Evolutionary conservation across 2,797 vertebrate genomes (phyloP), one percentile per base, ranked within the genome.

Genomic region (Masticophis lateralis): DNA sequence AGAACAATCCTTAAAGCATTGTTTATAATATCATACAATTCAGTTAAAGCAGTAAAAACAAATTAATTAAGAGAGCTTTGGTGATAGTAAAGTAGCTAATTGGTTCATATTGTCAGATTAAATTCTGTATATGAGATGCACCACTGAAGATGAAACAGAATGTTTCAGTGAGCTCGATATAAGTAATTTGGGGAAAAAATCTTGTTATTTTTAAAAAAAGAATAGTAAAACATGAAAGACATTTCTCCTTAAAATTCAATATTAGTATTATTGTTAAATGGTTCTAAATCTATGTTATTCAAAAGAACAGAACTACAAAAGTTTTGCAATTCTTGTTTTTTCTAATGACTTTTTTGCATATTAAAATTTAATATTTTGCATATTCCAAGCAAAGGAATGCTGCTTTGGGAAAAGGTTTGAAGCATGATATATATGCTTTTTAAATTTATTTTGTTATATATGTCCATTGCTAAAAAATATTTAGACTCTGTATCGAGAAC

Each of bases 1-100:
- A 94, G 94, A 47, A 20, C 94, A 94, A 95, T 92, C 51, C 90
- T 95, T 95, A 91, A 55, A 94, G 59, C 55, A 95, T 69, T 90
- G 79, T 5, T 92, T 92, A 89, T 32, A 47, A 25, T 16, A 86
- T 59, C 88, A 91, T 92, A 69, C 53, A 89, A 95, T 94, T 91
- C 93, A 91, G 93, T 94, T 95, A 93, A 53, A 91, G 90, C 91
- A 92, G 91, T 57, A 92, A 13, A 2, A 94, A 28, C 20, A 88
- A 92, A 95, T 96, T 95, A 86, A 94, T 91, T 3, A 93, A 27
- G 86, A 94, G 88, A 69, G 22, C 18, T 32, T 91, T 66, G 27
- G 88, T 28, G 63, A 53, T 91, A 89, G 87, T 86, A 91, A 91
- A 63, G 7, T 27, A 91, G 88, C 63, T 0, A 4, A 27, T 56